These are phyloP conservation scores for Umimayanthus chanpuru DNA, from an alignment of 92 coral and sea anemone species.

Conservation along the genomic window DNA sequence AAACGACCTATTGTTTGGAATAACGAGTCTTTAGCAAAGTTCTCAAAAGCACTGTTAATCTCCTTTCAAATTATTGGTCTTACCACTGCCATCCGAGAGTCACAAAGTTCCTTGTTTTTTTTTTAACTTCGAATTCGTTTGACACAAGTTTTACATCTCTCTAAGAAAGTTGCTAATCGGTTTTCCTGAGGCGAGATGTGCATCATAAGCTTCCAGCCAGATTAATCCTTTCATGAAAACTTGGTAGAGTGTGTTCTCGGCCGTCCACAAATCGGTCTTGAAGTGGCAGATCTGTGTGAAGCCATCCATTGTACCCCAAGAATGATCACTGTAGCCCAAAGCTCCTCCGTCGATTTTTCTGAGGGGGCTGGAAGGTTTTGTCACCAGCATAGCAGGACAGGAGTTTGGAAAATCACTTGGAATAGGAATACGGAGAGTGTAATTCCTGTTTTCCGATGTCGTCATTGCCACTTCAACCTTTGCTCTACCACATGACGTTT, in stretches of 20 bases:
- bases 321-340: slow-evolving; percentile 30
- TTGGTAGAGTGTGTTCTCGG: slow-evolving; percentile 74
- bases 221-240: slow-evolving; percentile 84
- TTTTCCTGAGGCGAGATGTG: slow-evolving; percentile 76
- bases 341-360: background rate
- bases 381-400: slow-evolving; percentile 70
- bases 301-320: slow-evolving; percentile 54
- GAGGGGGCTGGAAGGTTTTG: slow-evolving; percentile 55
- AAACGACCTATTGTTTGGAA: too few species aligned
- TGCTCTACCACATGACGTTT: slow-evolving; percentile 47
- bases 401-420: slow-evolving; percentile 75
- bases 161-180: slow-evolving; percentile 54
- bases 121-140: background rate
- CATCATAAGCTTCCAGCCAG: slow-evolving; percentile 94
- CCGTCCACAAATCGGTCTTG: slow-evolving; percentile 60
- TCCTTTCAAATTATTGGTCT: too few species aligned
- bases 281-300: slow-evolving; percentile 79
- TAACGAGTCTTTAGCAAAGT: too few species aligned
- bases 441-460: slow-evolving; percentile 58
- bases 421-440: slow-evolving; percentile 68
- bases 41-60: too few species aligned
- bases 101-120: too few species aligned
- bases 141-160: slow-evolving; percentile 48
- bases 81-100: too few species aligned
- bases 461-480: slow-evolving; percentile 72